Percentiles rank a stretch among this genome's conserved stretches.
These are phyloP conservation scores for Drosophila paranaensis DNA, from an alignment of 2,888 invertebrate species.

Conservation along the genomic window DNA sequence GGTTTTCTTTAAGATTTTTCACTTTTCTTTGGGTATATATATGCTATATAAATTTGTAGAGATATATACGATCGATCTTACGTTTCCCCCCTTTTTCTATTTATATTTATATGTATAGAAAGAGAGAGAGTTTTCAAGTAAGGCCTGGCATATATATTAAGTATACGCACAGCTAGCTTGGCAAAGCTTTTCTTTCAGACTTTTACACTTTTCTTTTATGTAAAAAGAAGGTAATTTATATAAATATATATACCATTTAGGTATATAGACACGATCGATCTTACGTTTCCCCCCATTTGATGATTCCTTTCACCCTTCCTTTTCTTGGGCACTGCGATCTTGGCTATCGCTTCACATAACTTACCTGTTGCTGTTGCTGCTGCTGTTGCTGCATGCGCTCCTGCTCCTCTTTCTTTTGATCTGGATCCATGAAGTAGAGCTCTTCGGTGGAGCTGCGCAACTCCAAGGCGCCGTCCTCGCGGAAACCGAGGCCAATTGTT, in stretches of 20 bases:
- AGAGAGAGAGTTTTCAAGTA: too few relatives aligned
- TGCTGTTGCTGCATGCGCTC: conserved; percentile 83
- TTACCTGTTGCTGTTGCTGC: conserved; percentile 39
- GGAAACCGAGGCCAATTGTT: conserved; percentile 86
- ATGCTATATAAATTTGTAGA: too few relatives aligned
- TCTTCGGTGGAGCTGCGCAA: conserved; percentile 95
- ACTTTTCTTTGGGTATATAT: too few relatives aligned
- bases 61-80: too few relatives aligned
- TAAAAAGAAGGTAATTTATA: neutral
- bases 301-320: neutral
- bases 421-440: conserved; percentile 91
- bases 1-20: too few relatives aligned
- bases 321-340: neutral
- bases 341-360: neutral
- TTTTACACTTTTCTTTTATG: neutral
- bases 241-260: neutral
- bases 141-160: too few relatives aligned
- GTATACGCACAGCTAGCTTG: too few relatives aligned
- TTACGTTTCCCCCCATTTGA: neutral
- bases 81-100: too few relatives aligned
- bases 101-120: too few relatives aligned
- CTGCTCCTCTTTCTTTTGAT: conserved; percentile 85
- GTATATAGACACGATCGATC: neutral
- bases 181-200: neutral
- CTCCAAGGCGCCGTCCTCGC: conserved; percentile 93